Evolutionary conservation across 2,888 invertebrate genomes (phyloP).

Genomic region (Patella depressa): DNA sequence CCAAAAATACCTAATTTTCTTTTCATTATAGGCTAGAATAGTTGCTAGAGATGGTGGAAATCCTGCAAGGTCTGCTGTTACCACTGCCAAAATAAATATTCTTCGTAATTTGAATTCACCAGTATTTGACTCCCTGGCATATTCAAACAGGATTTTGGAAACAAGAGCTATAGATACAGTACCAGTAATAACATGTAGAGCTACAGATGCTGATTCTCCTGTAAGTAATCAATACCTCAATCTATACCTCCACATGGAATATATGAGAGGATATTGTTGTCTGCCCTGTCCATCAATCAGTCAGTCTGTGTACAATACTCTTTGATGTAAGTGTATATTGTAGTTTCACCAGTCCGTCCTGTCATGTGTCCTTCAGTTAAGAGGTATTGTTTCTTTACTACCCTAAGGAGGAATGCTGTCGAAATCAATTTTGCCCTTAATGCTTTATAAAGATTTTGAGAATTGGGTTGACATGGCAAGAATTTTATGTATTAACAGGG

Average conservation of each 20-base stretch:
- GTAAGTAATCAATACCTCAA: conserved; percentile 34
- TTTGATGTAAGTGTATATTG: no score
- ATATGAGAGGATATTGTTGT: no score
- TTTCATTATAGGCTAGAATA: conserved; percentile 49
- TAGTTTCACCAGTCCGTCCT: no score
- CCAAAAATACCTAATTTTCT: background rate
- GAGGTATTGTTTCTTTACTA: no score
- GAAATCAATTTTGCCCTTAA: no score
- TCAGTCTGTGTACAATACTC: no score
- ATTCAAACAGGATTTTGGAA: conserved; percentile 31
- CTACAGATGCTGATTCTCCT: conserved; percentile 46
- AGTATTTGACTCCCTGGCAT: conserved; percentile 31
- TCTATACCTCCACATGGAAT: background rate
- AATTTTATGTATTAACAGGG: conserved; percentile 24
- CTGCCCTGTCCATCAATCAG: no score
- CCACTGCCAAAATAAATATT: conserved; percentile 51
- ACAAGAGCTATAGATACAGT: conserved; percentile 39
- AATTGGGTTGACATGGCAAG: no score
- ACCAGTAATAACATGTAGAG: conserved; percentile 40
- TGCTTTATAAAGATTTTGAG: no score
- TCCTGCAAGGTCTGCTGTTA: conserved; percentile 49
- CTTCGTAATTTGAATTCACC: conserved; percentile 58
- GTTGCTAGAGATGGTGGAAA: conserved; percentile 60
- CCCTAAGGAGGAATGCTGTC: no score
- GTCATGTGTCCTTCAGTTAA: no score